Conservation (phyloP, 2,888 invertebrate genomes). For the Clivina fossor region DNA sequence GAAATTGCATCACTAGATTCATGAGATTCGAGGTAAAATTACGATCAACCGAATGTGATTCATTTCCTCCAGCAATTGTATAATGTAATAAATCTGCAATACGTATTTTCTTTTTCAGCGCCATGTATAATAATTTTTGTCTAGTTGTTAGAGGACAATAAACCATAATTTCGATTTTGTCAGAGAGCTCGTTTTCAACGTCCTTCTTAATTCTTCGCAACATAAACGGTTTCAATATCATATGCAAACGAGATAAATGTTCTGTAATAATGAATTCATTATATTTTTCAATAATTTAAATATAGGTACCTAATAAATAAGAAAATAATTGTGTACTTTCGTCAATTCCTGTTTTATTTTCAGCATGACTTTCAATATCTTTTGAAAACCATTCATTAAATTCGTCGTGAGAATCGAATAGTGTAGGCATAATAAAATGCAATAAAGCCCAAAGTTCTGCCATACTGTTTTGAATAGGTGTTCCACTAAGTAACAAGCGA, state of each 20-base stretch:
- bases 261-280: no score
- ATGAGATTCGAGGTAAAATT: slow-evolving; percentile 91
- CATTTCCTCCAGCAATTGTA: slow-evolving; percentile 68
- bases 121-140: slow-evolving; percentile 86
- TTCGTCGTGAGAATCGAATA: slow-evolving; percentile 95
- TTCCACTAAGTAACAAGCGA: slow-evolving; percentile 79
- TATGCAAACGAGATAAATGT: slow-evolving; percentile 87
- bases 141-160: slow-evolving; percentile 87
- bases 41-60: slow-evolving; percentile 74
- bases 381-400: slow-evolving; percentile 98
- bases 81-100: slow-evolving; percentile 86
- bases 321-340: no score
- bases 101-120: slow-evolving; percentile 92
- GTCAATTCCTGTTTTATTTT: slow-evolving; percentile 93
- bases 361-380: slow-evolving; percentile 94
- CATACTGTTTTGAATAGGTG: slow-evolving; percentile 96
- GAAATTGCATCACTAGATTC: slow-evolving; percentile 98
- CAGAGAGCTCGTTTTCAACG: slow-evolving; percentile 92
- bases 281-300: no score
- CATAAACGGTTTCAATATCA: slow-evolving; percentile 97
- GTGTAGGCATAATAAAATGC: slow-evolving; percentile 94
- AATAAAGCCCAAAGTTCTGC: slow-evolving; percentile 93
- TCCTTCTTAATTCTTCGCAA: slow-evolving; percentile 91
- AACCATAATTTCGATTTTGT: slow-evolving; percentile 93
- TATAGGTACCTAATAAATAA: no score